Percentiles rank a stretch among this genome's conserved stretches.
Conservation (phyloP, 2,113 vertebrate species). For the Platysternon megacephalum region DNA sequence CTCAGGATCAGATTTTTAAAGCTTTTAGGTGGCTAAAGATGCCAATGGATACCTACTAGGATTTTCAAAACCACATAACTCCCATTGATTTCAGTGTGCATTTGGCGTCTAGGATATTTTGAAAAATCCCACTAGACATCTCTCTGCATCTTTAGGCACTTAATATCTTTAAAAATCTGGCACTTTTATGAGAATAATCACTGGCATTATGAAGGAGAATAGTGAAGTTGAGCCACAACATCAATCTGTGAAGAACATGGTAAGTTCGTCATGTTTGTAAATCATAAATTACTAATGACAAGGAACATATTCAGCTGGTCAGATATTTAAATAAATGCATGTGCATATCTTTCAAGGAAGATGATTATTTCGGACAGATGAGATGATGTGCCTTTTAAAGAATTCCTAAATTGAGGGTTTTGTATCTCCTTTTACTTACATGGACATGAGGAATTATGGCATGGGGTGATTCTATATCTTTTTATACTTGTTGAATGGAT, state of each 20-base stretch:
- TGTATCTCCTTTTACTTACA: background rate
- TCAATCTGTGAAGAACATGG: background rate
- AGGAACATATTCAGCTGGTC: background rate
- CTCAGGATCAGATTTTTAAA: background rate
- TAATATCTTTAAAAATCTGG: background rate
- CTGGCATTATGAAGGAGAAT: background rate
- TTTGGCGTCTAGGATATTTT: background rate
- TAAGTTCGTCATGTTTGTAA: background rate
- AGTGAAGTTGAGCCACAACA: background rate
- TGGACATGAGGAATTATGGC: background rate
- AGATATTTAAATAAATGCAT: background rate
- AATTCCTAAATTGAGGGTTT: background rate
- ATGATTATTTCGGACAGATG: background rate
- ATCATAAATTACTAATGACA: background rate
- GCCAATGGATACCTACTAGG: background rate
- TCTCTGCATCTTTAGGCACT: background rate
- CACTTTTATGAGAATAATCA: background rate
- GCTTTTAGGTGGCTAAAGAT: background rate
- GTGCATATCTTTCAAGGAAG: background rate
- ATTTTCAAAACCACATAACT: background rate
- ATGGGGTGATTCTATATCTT: background rate
- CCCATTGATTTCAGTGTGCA: background rate
- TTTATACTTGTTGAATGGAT: background rate
- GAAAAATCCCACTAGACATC: background rate
- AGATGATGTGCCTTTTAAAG: background rate